Conservation (phyloP, 2,888 invertebrate species). For the Imbricaverruca yamaguchii region DNA sequence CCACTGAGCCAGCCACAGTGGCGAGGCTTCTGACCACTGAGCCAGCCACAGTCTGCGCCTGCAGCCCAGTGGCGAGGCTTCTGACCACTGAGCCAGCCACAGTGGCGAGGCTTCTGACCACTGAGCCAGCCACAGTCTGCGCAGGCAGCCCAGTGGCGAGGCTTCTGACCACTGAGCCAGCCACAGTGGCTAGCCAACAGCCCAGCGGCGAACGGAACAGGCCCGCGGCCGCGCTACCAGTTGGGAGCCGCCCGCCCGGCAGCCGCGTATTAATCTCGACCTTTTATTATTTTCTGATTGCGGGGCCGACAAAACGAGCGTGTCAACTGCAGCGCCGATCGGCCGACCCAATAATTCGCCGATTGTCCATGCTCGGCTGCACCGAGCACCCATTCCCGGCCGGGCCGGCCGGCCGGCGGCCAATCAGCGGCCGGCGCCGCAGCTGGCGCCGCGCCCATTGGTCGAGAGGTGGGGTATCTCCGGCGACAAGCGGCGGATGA, state of each 20-base stretch:
- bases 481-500: conserved; percentile 16
- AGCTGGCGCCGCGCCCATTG: conserved; percentile 13
- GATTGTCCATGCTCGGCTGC: conserved; percentile 11
- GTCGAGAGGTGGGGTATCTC: not conserved
- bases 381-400: conserved; percentile 4
- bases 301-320: conserved; percentile 6
- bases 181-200: no score
- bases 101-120: no score
- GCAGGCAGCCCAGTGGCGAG: no score
- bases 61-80: no score
- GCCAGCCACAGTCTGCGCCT: no score
- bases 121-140: no score
- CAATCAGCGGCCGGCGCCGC: not conserved
- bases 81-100: no score
- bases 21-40: no score
- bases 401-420: not conserved
- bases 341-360: conserved; percentile 14
- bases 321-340: conserved; percentile 17
- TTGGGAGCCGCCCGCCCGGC: not conserved
- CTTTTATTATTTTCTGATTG: conserved; percentile 20
- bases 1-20: no score
- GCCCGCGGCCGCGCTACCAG: not conserved
- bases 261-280: not conserved
- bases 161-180: no score
- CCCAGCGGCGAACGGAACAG: no score